A percentile compares a stretch with the other conserved stretches of the same genome.
phyloP scores from a whole-genome alignment of 2,113 vertebrate genomes.

The Mobula birostris region DNA sequence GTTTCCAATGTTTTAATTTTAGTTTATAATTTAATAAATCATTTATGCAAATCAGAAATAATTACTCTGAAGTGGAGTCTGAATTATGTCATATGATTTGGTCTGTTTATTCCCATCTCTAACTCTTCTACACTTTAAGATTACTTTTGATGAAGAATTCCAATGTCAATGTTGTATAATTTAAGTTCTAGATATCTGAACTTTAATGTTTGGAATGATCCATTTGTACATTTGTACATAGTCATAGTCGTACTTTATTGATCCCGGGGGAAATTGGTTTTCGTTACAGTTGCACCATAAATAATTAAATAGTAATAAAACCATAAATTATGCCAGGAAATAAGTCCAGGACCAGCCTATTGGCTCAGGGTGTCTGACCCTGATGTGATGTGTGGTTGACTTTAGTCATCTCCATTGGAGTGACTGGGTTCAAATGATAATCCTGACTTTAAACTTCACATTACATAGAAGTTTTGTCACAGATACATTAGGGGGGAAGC shows the following conservation, averaged over 20 bases:
- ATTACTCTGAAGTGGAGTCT: background rate
- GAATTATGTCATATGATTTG: background rate
- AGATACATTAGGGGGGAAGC: background rate
- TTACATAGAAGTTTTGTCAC: background rate
- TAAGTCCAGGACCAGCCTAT: no score
- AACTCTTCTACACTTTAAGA: background rate
- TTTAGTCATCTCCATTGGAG: background rate
- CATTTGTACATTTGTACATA: background rate
- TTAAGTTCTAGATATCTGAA: background rate
- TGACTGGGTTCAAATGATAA: background rate
- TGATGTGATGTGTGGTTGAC: background rate
- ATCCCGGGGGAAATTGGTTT: no score
- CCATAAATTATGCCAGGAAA: no score
- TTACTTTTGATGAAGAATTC: background rate
- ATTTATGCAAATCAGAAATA: background rate
- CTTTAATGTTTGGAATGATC: background rate
- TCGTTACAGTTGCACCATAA: no score
- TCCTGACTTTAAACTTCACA: background rate
- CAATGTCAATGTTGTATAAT: background rate
- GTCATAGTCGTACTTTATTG: no score
- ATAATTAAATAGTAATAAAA: no score
- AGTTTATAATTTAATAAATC: background rate
- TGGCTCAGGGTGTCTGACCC: no score
- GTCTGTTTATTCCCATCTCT: background rate
- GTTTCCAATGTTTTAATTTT: background rate